phyloP scores from a whole-genome alignment of 2,888 invertebrate species.

The Lamellibrachia columna region DNA sequence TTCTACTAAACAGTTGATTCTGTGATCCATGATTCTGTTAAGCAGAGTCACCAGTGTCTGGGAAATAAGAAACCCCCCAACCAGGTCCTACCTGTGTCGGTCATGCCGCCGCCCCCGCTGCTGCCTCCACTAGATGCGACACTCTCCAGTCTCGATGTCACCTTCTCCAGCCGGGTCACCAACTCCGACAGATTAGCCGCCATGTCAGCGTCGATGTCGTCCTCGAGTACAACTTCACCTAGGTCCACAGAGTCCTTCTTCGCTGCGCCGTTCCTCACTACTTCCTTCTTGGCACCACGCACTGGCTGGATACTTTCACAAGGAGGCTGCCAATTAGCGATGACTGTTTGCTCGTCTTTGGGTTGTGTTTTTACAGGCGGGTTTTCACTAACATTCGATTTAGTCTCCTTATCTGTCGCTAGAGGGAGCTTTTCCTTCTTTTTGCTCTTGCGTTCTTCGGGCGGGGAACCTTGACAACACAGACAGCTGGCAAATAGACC shows the following conservation, averaged over 20 bases:
- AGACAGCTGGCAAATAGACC: neutral
- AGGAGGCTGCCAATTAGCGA: neutral
- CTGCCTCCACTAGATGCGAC: conserved; percentile 30
- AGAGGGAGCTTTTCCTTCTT: neutral
- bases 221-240: neutral
- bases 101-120: neutral
- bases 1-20: too few species aligned
- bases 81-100: neutral
- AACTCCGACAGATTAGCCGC: conserved; percentile 20
- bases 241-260: neutral
- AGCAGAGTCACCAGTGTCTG: too few species aligned
- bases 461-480: neutral
- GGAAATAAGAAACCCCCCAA: neutral
- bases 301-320: neutral
- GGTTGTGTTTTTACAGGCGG: neutral
- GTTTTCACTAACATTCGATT: neutral
- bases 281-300: neutral
- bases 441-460: neutral
- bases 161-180: conserved; percentile 39
- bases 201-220: neutral
- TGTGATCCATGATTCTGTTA: too few species aligned
- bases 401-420: neutral
- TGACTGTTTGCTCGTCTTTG: neutral
- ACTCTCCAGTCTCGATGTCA: conserved; percentile 38
- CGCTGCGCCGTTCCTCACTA: neutral